Base-by-base conservation (phyloP, 1,140 invertebrate species). In the Adoxophyes honmai region DNA sequence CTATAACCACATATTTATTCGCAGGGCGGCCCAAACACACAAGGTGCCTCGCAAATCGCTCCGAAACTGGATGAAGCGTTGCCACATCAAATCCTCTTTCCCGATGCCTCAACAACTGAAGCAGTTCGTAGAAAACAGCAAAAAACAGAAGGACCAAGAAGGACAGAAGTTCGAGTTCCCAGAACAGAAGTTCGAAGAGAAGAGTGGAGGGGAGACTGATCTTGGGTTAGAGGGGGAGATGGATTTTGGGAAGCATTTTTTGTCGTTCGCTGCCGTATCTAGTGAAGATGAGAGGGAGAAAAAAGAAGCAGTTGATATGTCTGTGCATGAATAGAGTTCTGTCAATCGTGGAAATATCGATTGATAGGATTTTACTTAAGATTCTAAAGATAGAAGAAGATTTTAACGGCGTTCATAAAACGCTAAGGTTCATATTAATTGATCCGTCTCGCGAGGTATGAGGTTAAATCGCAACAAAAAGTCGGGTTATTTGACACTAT, bases 11-110 rank as follows among this genome's bases (percentile, higher is more conserved):
- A n/a, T 52, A 10, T 57, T 16, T 16, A 9, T 88, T 80, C 0
- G n/a, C 74, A 90, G 90, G 62, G 90, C 90, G 38, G 89, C 89
- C 0, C 89, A 90, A 76, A 89, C 89, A 1, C 89, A 91, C 71
- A 89, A 90, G 63, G 89, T 91, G 9, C 90, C 90, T 0, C 64
- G 90, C 8, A 91, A 91, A 55, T 90, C 89, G 0, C 73, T 91
- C 0, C 71, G 90, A 0, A 90, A 90, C 70, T 91, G 90, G 89
- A 91, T 90, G 90, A 91, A 90, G 52, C 64, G 89, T 0, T 91
- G 89, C 62, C 87, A 90, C 71, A 91, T 91, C 8, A 90, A 90
- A 54, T 90, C 89, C 0, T 89, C 86, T 0, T 90, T 88, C 70
- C 89, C 89, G 0, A 90, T 90, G 89, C 89, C 88, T 0, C 85